A percentile compares a stretch with the other conserved stretches of the same genome.
Evolutionary conservation across 2,888 invertebrate species (phyloP).

Genomic region (Ochropleura plecta): DNA sequence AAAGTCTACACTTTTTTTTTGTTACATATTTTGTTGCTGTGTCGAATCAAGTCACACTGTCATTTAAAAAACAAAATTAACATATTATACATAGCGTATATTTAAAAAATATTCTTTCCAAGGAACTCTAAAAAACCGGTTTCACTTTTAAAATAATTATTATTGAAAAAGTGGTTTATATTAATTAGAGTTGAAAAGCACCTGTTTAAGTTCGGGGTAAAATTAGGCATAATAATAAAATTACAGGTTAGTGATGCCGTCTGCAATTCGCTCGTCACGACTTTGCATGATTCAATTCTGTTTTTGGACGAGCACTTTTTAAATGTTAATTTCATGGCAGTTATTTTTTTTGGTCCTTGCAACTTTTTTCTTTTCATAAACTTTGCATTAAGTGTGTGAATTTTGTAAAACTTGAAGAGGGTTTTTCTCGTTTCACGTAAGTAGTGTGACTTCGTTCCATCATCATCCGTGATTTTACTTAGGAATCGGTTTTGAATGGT

Average conservation of each 20-base stretch:
- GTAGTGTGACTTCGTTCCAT: not conserved
- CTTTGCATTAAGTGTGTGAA: not conserved
- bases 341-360: not conserved
- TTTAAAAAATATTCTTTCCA: not conserved
- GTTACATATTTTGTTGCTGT: not conserved
- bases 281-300: constrained; percentile 64
- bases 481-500: no score
- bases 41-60: not conserved
- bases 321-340: constrained; percentile 48
- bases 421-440: not conserved
- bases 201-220: constrained; percentile 57
- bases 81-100: not conserved
- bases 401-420: not conserved
- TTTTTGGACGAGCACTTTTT: constrained; percentile 58
- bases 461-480: no score
- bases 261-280: constrained; percentile 73
- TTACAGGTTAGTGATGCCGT: constrained; percentile 65
- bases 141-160: constrained; percentile 49
- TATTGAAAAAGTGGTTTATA: constrained; percentile 52
- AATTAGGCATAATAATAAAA: constrained; percentile 69
- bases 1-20: not conserved
- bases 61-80: not conserved
- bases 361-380: not conserved
- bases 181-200: constrained; percentile 52
- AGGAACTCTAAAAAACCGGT: constrained; percentile 19